A percentile compares a stretch with the other conserved stretches of the same genome.
Evolutionary conservation across 2,888 invertebrate species (phyloP).

Genomic region (Pyrrhosoma nymphula): DNA sequence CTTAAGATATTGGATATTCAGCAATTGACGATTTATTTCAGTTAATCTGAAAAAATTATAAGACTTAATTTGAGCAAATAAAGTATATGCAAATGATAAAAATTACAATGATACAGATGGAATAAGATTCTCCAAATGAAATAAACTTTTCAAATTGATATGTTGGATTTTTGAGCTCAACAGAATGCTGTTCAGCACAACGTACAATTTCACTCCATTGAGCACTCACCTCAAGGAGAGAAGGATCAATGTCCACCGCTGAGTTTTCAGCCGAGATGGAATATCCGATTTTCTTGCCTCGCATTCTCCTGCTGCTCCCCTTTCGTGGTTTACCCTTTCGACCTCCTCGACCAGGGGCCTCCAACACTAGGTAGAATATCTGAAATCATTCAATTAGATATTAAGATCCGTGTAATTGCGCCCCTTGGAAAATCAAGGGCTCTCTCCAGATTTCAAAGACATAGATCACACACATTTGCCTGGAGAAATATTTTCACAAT

Average conservation of each 20-base stretch:
- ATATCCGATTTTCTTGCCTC: constrained; percentile 28
- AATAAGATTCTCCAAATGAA: no score
- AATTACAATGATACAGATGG: no score
- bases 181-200: no score
- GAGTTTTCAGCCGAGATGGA: constrained; percentile 26
- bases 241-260: neutral
- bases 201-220: no score
- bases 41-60: no score
- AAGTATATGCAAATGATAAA: no score
- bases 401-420: neutral
- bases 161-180: no score
- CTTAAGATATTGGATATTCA: no score
- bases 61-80: no score
- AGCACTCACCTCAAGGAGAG: constrained; percentile 39
- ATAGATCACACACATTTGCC: neutral
- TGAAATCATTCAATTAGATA: constrained; percentile 75
- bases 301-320: constrained; percentile 10
- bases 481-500: no score
- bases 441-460: neutral
- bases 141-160: no score
- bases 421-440: neutral
- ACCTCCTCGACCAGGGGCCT: constrained; percentile 81
- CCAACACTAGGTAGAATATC: constrained; percentile 93
- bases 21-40: no score
- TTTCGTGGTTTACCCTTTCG: neutral